Base-by-base conservation (phyloP, 2,888 invertebrate species). In the Lasiommata megera region DNA sequence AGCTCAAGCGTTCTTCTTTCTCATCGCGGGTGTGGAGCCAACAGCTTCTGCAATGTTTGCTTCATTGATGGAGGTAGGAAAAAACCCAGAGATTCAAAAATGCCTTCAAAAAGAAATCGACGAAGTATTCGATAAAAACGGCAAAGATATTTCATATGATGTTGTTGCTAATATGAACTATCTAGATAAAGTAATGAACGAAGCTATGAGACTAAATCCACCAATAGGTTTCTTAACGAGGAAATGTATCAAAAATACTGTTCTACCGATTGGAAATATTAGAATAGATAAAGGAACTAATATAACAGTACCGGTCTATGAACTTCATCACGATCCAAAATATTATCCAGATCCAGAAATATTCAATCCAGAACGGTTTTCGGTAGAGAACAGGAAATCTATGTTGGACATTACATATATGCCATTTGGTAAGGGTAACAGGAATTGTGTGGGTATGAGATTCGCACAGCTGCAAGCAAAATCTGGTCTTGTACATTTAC, bases 361-460 rank as follows among this genome's bases (percentile, higher is more conserved):
- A 2, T 91, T 88, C 65, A 76, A 86, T 58, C 89, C 90, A 1
- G 84, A 88, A 1, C 73, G 88, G 53, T 84, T 84, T 67, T 60
- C 69, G 3, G 31, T 12, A n/a, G 64, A 64, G 16, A 58, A 62
- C 36, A 76, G 77, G 36, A 56, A 61, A 1, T 68, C 69, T 36
- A 63, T 76, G 0, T 72, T 63, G 40, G 79, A 80, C 14, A 65
- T 70, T 18, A 71, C 74, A 0, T 91, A 80, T 54, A 66, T 86
- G 67, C 88, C 91, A 0, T 92, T 91, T 63, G 91, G 91, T 1
- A 83, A 74, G 66, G 91, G 91, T 0, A 79, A 80, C 3, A 72
- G 91, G 34, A 70, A 76, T 16, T 92, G 91, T 61, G 80, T 91
- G 3, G 91, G 91, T 60, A 67, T 71, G 60, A 74, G 80, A 58